phyloP scores from a whole-genome alignment of 2,888 invertebrate genomes.

The Eristalinus sepulchralis region DNA sequence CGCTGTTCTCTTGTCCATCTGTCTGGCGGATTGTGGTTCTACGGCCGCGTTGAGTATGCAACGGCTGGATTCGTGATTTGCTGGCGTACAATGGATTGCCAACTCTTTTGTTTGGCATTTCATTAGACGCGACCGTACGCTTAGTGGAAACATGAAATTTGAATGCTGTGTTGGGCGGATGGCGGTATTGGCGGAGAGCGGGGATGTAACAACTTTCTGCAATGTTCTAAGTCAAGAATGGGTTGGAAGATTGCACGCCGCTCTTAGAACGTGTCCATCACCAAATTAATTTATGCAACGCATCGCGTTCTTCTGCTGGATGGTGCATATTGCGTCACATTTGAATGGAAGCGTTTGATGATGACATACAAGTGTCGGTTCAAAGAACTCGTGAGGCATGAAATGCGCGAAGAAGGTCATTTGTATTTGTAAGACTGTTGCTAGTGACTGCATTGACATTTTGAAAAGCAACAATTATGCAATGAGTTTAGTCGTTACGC shows the following conservation, averaged over 20 bases:
- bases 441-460: neutral
- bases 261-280: neutral
- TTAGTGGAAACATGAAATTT: neutral
- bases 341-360: neutral
- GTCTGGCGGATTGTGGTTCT: constrained; percentile 47
- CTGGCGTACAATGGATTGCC: constrained; percentile 23
- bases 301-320: neutral
- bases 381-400: neutral
- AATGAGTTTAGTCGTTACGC: too few relatives aligned
- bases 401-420: neutral
- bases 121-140: neutral
- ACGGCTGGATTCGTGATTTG: constrained; percentile 53
- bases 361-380: neutral
- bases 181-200: neutral
- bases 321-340: neutral
- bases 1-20: constrained; percentile 52
- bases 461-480: too few relatives aligned
- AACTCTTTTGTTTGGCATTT: constrained; percentile 23
- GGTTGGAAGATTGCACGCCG: neutral
- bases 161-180: neutral
- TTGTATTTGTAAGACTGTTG: neutral
- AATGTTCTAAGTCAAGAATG: neutral
- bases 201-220: neutral
- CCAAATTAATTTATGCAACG: neutral
- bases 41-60: constrained; percentile 36